A percentile compares a stretch with the other conserved stretches of the same genome.
phyloP scores from a whole-genome alignment of 2,797 vertebrate genomes.

The Acomys russatus region DNA sequence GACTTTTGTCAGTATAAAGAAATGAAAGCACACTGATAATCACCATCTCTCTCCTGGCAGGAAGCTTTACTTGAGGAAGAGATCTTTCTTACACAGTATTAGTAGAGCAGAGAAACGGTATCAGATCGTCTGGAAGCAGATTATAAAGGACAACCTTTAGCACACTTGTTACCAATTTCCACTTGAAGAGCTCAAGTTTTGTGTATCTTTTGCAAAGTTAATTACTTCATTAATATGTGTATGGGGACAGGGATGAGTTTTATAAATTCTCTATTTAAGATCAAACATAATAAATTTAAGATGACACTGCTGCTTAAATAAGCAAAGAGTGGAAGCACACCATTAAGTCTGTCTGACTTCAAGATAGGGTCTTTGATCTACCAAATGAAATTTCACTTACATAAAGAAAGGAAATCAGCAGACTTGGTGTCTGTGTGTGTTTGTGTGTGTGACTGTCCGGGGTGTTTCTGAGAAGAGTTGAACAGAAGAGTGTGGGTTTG shows the following conservation, averaged over 20 bases:
- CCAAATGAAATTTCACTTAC: conserved; percentile 4
- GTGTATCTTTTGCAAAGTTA: conserved; percentile 19
- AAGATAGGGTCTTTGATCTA: conserved; percentile 6
- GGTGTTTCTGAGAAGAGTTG: background rate
- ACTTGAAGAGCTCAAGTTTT: conserved; percentile 32
- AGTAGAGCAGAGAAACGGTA: conserved; percentile 2
- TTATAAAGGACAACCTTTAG: conserved; percentile 64
- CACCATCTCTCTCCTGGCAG: conserved; percentile 32
- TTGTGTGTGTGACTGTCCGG: background rate
- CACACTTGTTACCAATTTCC: conserved; percentile 27
- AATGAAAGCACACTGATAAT: conserved; percentile 68
- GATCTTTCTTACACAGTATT: conserved; percentile 29
- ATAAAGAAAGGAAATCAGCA: conserved; percentile 3
- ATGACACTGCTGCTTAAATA: conserved; percentile 28
- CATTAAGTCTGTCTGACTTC: conserved; percentile 29
- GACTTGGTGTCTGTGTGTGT: background rate
- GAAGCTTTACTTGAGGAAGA: conserved; percentile 61
- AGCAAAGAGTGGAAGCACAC: background rate
- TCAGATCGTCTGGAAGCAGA: conserved; percentile 8
- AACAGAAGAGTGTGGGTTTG: background rate
- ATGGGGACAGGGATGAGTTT: background rate
- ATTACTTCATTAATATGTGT: conserved; percentile 25
- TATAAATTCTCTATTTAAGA: conserved; percentile 35
- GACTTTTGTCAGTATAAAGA: conserved; percentile 65
- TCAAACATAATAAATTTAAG: conserved; percentile 7